Evolutionary conservation across 2,113 vertebrate species (phyloP), one percentile per base, ranked within the genome.

Genomic region (Eonycteris spelaea): DNA sequence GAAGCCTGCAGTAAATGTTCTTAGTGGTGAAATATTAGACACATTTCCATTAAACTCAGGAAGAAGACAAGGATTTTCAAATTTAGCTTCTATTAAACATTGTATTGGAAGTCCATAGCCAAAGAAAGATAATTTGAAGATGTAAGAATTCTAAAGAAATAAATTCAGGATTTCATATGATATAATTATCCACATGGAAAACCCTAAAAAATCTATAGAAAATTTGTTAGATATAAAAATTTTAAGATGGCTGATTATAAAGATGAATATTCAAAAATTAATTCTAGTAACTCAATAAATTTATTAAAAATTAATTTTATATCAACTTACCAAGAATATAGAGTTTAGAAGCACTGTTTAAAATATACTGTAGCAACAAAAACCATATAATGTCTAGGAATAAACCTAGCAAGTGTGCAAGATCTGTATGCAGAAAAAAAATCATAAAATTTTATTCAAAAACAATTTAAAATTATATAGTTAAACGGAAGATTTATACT

Each of bases 261-360:
- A 85, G 35, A 70, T 82, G 10, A 28, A 59, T 26, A 18, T 84
- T 40, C 7, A 82, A 67, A 95, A 82, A 78, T 67, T 67, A 57
- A 57, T 63, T 79, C 13, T 33, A 82, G 35, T 61, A 48, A n/a
- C 80, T 61, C 33, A 96, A 51, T 86, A 86, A 92, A 93, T 19
- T 59, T 86, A 2, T 93, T 86, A 68, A 89, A 89, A 82, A 61
- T 84, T 68, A 95, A 67, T 89, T 78, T 57, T 16, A 63, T 78
- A 78, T 33, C 59, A 57, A 35, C 13, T 24, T 68, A 40, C 19
- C 40, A 94, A 35, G 40, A 94, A 82, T 86, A 43, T 67, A 73
- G 33, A 86, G 40, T 91, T 96, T n/a, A 75, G 59, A 71, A 71
- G n/a, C 43, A 45, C 63, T 59, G 33, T 65, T 90, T 85, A 65